These are phyloP conservation scores for Aphaenogaster ashmeadi DNA, from an alignment of 1,140 invertebrate genomes.

Conservation along the genomic window DNA sequence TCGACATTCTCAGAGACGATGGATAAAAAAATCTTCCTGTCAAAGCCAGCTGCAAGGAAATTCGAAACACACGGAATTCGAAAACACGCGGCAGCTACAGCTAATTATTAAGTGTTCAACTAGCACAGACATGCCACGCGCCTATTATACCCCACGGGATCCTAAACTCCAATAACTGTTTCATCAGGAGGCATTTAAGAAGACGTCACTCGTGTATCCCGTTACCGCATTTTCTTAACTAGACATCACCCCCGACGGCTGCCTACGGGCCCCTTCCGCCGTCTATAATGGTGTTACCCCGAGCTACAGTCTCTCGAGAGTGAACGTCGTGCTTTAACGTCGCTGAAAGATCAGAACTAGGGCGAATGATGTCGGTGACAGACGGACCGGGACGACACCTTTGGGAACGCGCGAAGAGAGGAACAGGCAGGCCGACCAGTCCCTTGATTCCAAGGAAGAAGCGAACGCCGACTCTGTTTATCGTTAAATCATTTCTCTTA, in stretches of 20 bases:
- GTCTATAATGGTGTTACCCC: conserved; percentile 64
- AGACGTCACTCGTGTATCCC: conserved; percentile 51
- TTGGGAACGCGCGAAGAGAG: conserved; percentile 56
- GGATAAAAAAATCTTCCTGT: background rate
- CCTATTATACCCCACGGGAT: conserved; percentile 4
- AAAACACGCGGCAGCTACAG: background rate
- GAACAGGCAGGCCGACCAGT: conserved; percentile 36
- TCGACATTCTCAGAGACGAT: background rate
- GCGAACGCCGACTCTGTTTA: background rate
- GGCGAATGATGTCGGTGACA: conserved; percentile 74
- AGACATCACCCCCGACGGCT: conserved; percentile 42
- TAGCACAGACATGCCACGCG: background rate
- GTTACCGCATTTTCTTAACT: conserved; percentile 46
- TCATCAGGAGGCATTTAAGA: conserved; percentile 62
- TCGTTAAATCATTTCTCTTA: conserved; percentile 63
- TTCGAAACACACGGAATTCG: background rate
- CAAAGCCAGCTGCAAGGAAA: background rate
- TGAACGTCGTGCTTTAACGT: conserved; percentile 71
- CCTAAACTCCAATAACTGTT: conserved; percentile 5
- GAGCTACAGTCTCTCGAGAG: conserved; percentile 50
- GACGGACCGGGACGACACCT: conserved; percentile 66
- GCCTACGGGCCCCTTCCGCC: background rate
- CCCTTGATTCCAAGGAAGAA: background rate
- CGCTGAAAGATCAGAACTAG: conserved; percentile 73
- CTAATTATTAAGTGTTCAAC: conserved; percentile 37